Conservation (phyloP, 2,888 invertebrate genomes). For the Morpho deidamia region DNA sequence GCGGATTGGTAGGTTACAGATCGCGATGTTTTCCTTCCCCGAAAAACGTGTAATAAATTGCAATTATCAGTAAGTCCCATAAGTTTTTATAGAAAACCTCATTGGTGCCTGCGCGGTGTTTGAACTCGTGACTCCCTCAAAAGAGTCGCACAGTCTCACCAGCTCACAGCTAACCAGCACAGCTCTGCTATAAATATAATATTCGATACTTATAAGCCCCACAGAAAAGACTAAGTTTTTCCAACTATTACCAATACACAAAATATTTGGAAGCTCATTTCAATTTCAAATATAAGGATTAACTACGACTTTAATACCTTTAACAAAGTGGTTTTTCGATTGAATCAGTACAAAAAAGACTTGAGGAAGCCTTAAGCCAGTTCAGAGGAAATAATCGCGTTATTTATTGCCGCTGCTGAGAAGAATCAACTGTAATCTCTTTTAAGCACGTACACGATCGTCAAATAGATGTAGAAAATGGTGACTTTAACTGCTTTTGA, state of each 20-base stretch:
- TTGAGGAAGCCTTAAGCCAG: constrained; percentile 49
- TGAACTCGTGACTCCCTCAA: too few species aligned
- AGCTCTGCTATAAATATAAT: too few species aligned
- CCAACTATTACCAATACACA: not conserved
- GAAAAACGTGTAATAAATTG: too few species aligned
- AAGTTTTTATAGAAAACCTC: too few species aligned
- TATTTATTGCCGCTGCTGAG: constrained; percentile 67
- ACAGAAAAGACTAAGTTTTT: not conserved
- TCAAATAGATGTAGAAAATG: constrained; percentile 4
- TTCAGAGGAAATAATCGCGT: constrained; percentile 71
- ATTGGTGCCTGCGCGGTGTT: too few species aligned
- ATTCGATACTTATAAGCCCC: too few species aligned
- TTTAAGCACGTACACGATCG: constrained; percentile 47
- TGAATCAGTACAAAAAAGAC: constrained; percentile 56
- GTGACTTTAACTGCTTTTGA: not conserved
- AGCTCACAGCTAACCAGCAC: too few species aligned
- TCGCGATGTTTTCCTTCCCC: too few species aligned
- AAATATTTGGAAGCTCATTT: constrained; percentile 21
- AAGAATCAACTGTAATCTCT: constrained; percentile 67
- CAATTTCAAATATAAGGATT: constrained; percentile 21
- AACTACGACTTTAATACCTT: constrained; percentile 46
- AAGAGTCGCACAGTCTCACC: too few species aligned
- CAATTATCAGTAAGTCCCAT: too few species aligned
- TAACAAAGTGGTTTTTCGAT: constrained; percentile 51
- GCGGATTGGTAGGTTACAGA: too few species aligned